phyloP scores from a whole-genome alignment of 2,797 vertebrate species.

The Semaprochilodus insignis region DNA sequence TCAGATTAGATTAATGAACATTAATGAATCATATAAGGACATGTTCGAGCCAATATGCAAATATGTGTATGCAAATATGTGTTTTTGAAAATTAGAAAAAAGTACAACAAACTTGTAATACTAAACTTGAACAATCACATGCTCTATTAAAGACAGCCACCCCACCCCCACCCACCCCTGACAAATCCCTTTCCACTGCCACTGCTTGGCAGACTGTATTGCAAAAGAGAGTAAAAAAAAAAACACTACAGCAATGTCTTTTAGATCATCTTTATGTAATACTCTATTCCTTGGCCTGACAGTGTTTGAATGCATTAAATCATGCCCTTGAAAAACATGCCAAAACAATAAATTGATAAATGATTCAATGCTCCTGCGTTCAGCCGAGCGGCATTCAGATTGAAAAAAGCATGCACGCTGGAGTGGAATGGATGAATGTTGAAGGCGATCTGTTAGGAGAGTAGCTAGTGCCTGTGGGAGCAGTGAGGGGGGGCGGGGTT shows the following conservation, averaged over 20 bases:
- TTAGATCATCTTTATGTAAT: conserved; percentile 5
- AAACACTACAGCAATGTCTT: background rate
- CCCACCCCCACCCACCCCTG: too few species aligned
- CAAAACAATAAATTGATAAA: conserved; percentile 39
- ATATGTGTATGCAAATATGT: too few species aligned
- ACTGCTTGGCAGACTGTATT: background rate
- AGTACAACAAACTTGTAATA: too few species aligned
- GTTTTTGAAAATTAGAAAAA: too few species aligned
- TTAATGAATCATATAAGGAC: too few species aligned
- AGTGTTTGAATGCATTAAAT: background rate
- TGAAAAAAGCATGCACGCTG: conserved; percentile 15
- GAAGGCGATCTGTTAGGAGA: conserved; percentile 45
- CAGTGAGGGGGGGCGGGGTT: conserved; percentile 1
- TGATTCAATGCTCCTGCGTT: background rate
- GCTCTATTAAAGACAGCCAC: background rate
- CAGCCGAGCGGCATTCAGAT: conserved; percentile 14
- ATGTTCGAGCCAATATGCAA: too few species aligned
- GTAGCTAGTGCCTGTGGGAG: conserved; percentile 25
- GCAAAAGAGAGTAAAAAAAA: background rate
- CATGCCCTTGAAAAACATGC: background rate
- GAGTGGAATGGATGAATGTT: conserved; percentile 45
- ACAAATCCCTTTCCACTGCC: too few species aligned
- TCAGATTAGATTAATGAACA: too few species aligned
- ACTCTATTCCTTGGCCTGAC: background rate
- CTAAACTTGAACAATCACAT: background rate